These are phyloP conservation scores for Thymelicus sylvestris DNA, from an alignment of 2,888 invertebrate genomes.

Conservation along the genomic window DNA sequence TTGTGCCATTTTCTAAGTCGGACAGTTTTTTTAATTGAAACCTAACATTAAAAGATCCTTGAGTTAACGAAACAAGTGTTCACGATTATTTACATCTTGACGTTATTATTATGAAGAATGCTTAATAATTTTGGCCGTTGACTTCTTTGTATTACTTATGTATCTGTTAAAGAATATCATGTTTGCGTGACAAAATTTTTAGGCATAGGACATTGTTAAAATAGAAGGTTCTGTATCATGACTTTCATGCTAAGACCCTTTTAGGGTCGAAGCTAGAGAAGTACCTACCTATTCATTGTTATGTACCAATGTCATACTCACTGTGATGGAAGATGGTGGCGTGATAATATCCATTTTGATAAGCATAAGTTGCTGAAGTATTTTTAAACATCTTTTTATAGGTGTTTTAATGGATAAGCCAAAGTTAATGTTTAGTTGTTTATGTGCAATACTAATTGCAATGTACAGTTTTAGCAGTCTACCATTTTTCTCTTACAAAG, in stretches of 20 bases:
- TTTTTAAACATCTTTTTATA: conserved; percentile 48
- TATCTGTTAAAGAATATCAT: conserved; percentile 8
- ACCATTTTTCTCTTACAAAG: conserved; percentile 60
- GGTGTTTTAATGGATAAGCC: conserved; percentile 81
- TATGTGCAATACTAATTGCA: conserved; percentile 82
- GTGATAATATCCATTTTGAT: conserved; percentile 37
- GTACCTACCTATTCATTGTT: conserved; percentile 16
- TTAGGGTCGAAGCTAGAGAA: neutral
- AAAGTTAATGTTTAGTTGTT: conserved; percentile 81
- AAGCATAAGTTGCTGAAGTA: conserved; percentile 44
- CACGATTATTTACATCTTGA: neutral
- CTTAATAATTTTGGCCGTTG: conserved; percentile 8
- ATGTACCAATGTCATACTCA: conserved; percentile 34
- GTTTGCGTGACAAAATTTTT: conserved; percentile 3
- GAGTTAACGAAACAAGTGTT: neutral
- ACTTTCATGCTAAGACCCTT: neutral
- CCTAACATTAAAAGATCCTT: neutral
- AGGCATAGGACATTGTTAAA: neutral
- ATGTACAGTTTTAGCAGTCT: conserved; percentile 77
- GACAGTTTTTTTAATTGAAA: conserved; percentile 26
- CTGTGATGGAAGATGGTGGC: conserved; percentile 37
- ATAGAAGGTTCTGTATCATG: neutral
- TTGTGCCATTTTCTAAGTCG: conserved; percentile 61
- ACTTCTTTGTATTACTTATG: conserved; percentile 5
- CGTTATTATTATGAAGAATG: neutral